These are phyloP conservation scores for Drosophila bifasciata DNA, from an alignment of 1,140 invertebrate species.

Conservation along the genomic window DNA sequence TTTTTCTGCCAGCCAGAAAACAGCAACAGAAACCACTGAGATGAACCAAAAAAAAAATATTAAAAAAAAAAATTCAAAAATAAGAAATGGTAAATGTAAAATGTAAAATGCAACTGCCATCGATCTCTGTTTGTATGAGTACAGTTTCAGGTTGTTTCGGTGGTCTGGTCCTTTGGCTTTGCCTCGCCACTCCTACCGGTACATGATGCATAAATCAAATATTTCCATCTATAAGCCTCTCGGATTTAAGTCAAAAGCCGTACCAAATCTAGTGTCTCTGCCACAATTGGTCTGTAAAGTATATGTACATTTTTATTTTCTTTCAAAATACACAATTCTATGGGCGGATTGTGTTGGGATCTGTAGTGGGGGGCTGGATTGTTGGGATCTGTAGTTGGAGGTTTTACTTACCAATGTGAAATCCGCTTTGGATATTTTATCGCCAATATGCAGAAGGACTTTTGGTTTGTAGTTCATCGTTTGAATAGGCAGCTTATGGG, in stretches of 20 bases:
- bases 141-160: background rate
- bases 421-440: too few species aligned
- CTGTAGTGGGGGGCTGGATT: too few species aligned
- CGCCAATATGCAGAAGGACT: too few species aligned
- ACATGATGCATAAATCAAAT: slow-evolving; percentile 41
- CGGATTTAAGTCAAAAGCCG: slow-evolving; percentile 26
- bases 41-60: too few species aligned
- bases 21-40: background rate
- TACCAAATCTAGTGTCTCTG: slow-evolving; percentile 10
- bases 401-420: too few species aligned
- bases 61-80: background rate
- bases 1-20: slow-evolving; percentile 14
- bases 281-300: slow-evolving; percentile 5
- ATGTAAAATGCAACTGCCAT: slow-evolving; percentile 26
- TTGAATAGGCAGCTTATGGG: too few species aligned
- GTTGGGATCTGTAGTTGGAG: too few species aligned
- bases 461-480: too few species aligned
- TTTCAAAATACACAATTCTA: too few species aligned
- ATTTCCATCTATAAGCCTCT: slow-evolving; percentile 36
- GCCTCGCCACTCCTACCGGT: slow-evolving; percentile 11
- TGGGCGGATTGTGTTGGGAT: too few species aligned
- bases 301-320: too few species aligned
- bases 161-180: slow-evolving; percentile 6
- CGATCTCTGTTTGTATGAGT: slow-evolving; percentile 9
- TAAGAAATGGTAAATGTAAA: slow-evolving; percentile 21